Base-by-base conservation (phyloP, 2,113 vertebrate genomes). In the Shinisaurus crocodilurus region DNA sequence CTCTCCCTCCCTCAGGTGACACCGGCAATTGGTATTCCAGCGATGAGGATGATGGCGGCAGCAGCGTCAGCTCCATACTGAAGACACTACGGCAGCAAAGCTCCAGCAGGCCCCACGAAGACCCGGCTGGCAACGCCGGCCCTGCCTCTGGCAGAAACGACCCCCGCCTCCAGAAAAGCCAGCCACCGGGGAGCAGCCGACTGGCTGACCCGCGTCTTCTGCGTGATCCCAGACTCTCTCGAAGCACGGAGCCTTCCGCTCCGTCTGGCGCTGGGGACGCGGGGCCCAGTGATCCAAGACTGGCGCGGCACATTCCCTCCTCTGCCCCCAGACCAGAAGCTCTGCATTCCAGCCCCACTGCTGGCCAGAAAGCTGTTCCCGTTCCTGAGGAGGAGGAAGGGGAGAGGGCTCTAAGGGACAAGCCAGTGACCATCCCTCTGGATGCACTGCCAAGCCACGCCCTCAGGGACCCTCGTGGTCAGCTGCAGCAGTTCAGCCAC, bases 11-110 rank as follows among this genome's bases (percentile, higher is more conserved):
- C 90, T 65, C 29, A 99, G 99, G 98, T 10, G 99, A 99, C 91
- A 97, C 98, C 0, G 98, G 98, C 6, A 99, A 98, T 95, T 99
- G 99, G 99, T 99, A 99, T 93, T 99, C 99, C 2, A 99, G 99
- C 3, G 99, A 99, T 0, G 99, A 99, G 54, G 99, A 99, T 0
- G 99, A 99, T 0, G 98, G 98, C 0, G 98, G 98, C 0, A 97
- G 98, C n/a, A 99, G 99, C 0, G 98, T 99, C 87, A 98, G 98
- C 5, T 99, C 98, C 74, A 99, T 99, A 34, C 75, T 99, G 7
- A 99, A 99, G 93, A 99, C 98, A 0, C 96, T 99, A 6, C 96
- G 98, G 6, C 99, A 99, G 79, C 98, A 99, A 90, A 98, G 98
- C 0, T 97, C 92, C 65, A 97, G 91, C 43, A 95, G 96, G 0